Percentiles rank a stretch among this genome's conserved stretches.
Evolutionary conservation across 2,113 vertebrate species (phyloP).

Genomic region (Ictalurus punctatus): DNA sequence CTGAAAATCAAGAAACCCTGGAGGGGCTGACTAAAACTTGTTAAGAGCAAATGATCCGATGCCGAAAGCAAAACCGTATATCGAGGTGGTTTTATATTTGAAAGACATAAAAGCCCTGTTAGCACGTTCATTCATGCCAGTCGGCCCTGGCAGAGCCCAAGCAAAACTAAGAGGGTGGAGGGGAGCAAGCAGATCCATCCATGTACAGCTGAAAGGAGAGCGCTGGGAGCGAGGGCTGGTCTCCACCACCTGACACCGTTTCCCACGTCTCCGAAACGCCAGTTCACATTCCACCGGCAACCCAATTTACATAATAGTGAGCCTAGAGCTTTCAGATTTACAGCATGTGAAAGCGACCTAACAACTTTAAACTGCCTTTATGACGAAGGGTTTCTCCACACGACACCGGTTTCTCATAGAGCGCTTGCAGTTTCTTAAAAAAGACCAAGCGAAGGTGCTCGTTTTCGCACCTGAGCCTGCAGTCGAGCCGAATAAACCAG

Average conservation of each 20-base stretch:
- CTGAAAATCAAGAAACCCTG: too few species aligned
- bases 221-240: constrained; percentile 47
- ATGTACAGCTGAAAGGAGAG: constrained; percentile 37
- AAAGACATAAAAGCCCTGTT: background rate
- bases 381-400: background rate
- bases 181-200: constrained; percentile 1
- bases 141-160: background rate
- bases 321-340: background rate
- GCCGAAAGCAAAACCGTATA: background rate
- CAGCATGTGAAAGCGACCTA: too few species aligned
- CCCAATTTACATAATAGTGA: constrained; percentile 27
- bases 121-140: background rate
- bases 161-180: background rate
- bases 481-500: background rate
- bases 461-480: constrained; percentile 27
- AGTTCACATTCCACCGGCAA: constrained; percentile 42
- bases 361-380: background rate
- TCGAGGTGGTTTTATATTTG: background rate
- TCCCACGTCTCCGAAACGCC: constrained; percentile 42
- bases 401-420: background rate
- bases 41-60: background rate
- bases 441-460: background rate
- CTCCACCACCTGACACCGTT: constrained; percentile 38
- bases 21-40: too few species aligned
- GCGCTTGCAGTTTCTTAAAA: background rate